Base-by-base conservation (phyloP, 1,140 invertebrate genomes). In the Trypoxylus dichotomus region DNA sequence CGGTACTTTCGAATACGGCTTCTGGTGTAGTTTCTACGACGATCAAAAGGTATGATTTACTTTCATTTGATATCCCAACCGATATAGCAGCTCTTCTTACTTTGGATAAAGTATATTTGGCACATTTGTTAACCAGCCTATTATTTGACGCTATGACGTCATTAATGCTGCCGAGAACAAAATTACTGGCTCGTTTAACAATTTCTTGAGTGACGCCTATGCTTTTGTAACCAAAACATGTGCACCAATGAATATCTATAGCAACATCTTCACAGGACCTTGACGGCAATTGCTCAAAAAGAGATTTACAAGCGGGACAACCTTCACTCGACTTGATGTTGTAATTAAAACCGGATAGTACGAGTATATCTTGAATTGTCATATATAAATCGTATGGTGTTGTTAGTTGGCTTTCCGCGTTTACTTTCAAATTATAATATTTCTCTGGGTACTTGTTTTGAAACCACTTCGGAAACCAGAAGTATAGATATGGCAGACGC, bases 221-320 rank as follows among this genome's bases (percentile, higher is more conserved):
- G 0, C 83, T 79, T 32, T 86, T 83, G 76, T 89, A 91, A 0
- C 86, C 82, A 24, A 88, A 89, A 79, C 94, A 96, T 2, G 90
- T 90, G 82, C 94, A 96, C 92, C 94, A 96, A 80, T 94, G 93
- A 47, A 91, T 88, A 11, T 88, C 86, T 5, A 96, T 90, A 0
- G 89, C 90, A 6, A 91, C 92, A 54, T 93, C 90, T 13, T 85
- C 83, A 84, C 95, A 97, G 0, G 91, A 92, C 37, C 95, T 87
- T 1, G 81, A 83, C 0, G 91, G 88, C 1, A 94, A 89, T 10
- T 90, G 87, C 5, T 86, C 81, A 54, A 95, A 90, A 7, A 96
- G 83, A 80, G 91, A 92, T 6, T 88, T 88, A 76, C 94, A 95
- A 6, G 85, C 85, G 0, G 90, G 86, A 83, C 92, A 93, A 1